These are phyloP conservation scores for Acanthis flammea DNA, from an alignment of 2,797 vertebrate species.

Conservation along the genomic window DNA sequence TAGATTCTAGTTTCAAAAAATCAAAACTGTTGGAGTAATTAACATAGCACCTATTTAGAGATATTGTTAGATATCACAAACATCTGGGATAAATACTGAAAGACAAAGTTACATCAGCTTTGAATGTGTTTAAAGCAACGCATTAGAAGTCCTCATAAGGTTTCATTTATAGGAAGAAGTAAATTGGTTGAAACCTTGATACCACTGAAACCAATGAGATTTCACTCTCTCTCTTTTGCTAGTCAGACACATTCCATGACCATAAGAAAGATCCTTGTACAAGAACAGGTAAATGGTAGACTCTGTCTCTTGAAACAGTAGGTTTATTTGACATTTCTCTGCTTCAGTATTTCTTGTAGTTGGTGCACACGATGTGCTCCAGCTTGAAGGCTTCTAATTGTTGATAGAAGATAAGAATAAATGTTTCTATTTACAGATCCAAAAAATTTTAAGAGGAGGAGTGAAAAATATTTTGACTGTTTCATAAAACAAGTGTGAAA, in stretches of 20 bases:
- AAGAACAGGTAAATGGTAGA: neutral
- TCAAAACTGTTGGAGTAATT: neutral
- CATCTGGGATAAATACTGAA: neutral
- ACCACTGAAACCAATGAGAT: neutral
- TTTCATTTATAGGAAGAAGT: neutral
- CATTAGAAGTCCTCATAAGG: constrained; percentile 1
- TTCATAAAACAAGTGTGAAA: constrained; percentile 44
- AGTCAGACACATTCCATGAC: neutral
- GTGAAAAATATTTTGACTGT: constrained; percentile 52
- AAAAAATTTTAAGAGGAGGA: constrained; percentile 1
- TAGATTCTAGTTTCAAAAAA: constrained; percentile 3
- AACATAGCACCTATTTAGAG: neutral
- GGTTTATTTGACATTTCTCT: neutral
- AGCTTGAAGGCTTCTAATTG: constrained; percentile 21
- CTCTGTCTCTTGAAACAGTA: neutral
- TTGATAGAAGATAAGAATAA: constrained; percentile 43
- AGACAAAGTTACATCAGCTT: neutral
- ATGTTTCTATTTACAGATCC: constrained; percentile 11
- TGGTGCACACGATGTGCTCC: neutral
- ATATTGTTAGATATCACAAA: constrained; percentile 3
- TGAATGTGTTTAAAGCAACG: neutral
- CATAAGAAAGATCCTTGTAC: neutral
- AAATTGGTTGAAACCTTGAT: constrained; percentile 15
- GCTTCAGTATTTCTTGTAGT: neutral
- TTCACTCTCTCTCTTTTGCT: neutral